Base-by-base conservation (phyloP, 2,888 invertebrate genomes). In the Linnaemya vulpina region DNA sequence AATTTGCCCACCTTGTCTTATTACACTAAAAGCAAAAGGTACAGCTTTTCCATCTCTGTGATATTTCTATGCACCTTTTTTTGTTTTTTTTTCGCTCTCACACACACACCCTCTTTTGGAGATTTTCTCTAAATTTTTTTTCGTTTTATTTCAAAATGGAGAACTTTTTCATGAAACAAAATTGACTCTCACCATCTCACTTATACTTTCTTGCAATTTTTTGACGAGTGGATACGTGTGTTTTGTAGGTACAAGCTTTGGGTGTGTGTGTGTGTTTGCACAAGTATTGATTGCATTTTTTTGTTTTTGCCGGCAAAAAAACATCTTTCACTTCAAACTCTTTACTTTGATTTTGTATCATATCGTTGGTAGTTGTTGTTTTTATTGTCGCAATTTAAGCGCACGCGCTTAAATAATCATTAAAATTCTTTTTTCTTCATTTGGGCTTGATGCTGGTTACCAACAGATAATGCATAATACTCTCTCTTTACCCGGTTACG, bases 241-340 rank as follows among this genome's bases (percentile, higher is more conserved):
- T 46, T 35, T 53, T 77, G 68, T 22, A 13, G 30, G n/a, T 1
- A 1, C 53, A 40, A 9, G 46, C n/a, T 20, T 35, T 51, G 10
- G 46, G 15, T 25, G 15, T 62, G 10, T 40, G 0, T 8, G 7
- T 17, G 3, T 73, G 35, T 55, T 30, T 63, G 22, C 38, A 15
- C 73, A 62, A 73, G 77, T 82, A 70, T 80, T 82, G 75, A 76
- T 82, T 82, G 78, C 78, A 82, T 46, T 68, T 85, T 83, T 78
- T 70, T 71, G 71, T 60, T 78, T 78, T 75, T 75, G 46, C 82
- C 85, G 82, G 85, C 63, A 74, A 78, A 81, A 84, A 65, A 70
- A 79, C 51, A 51, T 53, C 60, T 71, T 68, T 76, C 71, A 83
- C 76, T 77, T 83, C 51, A 65, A 83, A 77, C 76, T 77, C 82